phyloP scores from a whole-genome alignment of 1,140 invertebrate genomes.

The Hypsibius dujardini region DNA sequence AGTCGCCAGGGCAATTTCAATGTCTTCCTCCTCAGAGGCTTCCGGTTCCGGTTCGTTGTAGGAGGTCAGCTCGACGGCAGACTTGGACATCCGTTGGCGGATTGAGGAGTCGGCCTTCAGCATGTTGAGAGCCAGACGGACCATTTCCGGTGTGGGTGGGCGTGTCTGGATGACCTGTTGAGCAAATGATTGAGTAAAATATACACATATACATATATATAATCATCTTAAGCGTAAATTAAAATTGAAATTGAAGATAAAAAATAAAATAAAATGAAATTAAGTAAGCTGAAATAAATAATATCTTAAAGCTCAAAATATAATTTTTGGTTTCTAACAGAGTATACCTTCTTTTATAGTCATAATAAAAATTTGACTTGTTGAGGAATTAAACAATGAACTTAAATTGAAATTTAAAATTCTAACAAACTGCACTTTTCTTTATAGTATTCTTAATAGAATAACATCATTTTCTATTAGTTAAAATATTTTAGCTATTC shows the following conservation, averaged over 20 bases:
- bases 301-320: no score
- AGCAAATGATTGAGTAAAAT: background rate
- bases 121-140: background rate
- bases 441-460: background rate
- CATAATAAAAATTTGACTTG: background rate
- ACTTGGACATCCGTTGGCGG: background rate
- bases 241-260: background rate
- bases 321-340: no score
- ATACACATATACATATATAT: background rate
- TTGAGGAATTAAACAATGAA: background rate
- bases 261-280: background rate
- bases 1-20: background rate
- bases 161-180: background rate
- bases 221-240: background rate
- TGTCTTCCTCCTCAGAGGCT: background rate
- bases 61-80: background rate
- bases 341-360: background rate
- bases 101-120: background rate
- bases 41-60: background rate
- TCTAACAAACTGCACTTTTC: background rate
- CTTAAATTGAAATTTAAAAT: background rate
- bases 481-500: background rate
- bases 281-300: background rate
- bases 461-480: background rate
- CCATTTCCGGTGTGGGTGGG: slow-evolving; percentile 1